Percentiles rank a stretch among this genome's conserved stretches.
These are phyloP conservation scores for Liparis tanakae DNA, from an alignment of 2,797 vertebrate genomes.

Conservation along the genomic window DNA sequence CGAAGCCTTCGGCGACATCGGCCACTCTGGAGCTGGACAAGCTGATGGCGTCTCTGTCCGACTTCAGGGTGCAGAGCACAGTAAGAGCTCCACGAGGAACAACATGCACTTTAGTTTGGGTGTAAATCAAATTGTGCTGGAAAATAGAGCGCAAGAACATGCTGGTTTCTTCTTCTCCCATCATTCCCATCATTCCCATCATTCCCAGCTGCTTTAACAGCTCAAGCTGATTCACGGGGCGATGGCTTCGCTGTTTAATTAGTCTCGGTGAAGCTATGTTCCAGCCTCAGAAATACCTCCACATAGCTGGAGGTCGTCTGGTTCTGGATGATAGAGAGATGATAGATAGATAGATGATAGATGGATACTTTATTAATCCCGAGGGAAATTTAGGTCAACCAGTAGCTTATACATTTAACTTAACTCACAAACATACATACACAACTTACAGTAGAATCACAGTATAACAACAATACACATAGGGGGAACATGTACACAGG, in stretches of 20 bases:
- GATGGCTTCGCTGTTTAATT: slow-evolving; percentile 43
- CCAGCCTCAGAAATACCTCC: slow-evolving; percentile 29
- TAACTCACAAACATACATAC: too few species aligned
- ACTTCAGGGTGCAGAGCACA: slow-evolving; percentile 92
- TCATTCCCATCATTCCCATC: not conserved
- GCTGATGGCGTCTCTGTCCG: slow-evolving; percentile 93
- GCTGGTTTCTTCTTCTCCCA: not conserved
- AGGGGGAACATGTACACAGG: too few species aligned
- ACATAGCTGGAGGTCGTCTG: slow-evolving; percentile 4
- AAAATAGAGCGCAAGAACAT: not conserved
- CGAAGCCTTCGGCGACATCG: slow-evolving; percentile 88
- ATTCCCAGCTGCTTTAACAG: slow-evolving; percentile 10
- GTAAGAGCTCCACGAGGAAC: slow-evolving; percentile 74
- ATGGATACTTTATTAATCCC: too few species aligned
- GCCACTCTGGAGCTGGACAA: slow-evolving; percentile 93
- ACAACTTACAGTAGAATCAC: too few species aligned
- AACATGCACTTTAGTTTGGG: not conserved
- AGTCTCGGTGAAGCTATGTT: slow-evolving; percentile 42
- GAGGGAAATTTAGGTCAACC: too few species aligned
- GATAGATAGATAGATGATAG: too few species aligned
- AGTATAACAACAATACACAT: too few species aligned
- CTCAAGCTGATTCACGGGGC: slow-evolving; percentile 3
- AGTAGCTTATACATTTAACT: too few species aligned
- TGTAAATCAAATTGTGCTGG: not conserved
- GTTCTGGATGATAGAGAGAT: slow-evolving; percentile 25